Evolutionary conservation across 2,888 invertebrate species (phyloP).

Genomic region (Acleris cristana): DNA sequence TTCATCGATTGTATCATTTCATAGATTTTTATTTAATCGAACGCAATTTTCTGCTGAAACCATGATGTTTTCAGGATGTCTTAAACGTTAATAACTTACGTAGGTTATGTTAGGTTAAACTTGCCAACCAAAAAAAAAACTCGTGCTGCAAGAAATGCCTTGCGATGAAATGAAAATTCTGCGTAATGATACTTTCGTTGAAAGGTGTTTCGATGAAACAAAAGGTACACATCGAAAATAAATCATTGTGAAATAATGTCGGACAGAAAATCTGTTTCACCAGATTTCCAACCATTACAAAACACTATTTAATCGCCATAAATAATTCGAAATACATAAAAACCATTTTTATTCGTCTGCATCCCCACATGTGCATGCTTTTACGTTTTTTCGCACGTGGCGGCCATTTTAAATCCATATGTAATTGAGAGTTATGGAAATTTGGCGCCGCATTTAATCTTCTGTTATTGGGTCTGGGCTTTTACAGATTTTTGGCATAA

Average conservation of each 20-base stretch:
- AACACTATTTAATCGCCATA: conserved; percentile 7
- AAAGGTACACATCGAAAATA: neutral
- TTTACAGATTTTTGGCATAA: neutral
- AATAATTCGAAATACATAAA: conserved; percentile 11
- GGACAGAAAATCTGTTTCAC: neutral
- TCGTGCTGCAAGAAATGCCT: too few species aligned
- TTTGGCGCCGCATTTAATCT: conserved; percentile 41
- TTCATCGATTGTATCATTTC: too few species aligned
- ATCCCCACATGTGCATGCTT: conserved; percentile 8
- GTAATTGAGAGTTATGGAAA: conserved; percentile 65
- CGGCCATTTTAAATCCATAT: conserved; percentile 55
- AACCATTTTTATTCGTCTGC: conserved; percentile 12
- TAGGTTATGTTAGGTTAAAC: too few species aligned
- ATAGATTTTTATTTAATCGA: too few species aligned
- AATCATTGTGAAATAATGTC: neutral
- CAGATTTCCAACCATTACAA: neutral
- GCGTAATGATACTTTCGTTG: too few species aligned
- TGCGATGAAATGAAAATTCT: too few species aligned
- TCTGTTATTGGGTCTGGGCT: conserved; percentile 19
- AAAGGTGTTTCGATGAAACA: too few species aligned
- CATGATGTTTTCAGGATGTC: too few species aligned
- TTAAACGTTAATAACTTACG: too few species aligned
- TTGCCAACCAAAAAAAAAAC: too few species aligned
- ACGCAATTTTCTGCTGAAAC: too few species aligned
- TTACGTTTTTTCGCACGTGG: conserved; percentile 49